phyloP scores from a whole-genome alignment of 2,113 vertebrate genomes.

The Hypomesus transpacificus region DNA sequence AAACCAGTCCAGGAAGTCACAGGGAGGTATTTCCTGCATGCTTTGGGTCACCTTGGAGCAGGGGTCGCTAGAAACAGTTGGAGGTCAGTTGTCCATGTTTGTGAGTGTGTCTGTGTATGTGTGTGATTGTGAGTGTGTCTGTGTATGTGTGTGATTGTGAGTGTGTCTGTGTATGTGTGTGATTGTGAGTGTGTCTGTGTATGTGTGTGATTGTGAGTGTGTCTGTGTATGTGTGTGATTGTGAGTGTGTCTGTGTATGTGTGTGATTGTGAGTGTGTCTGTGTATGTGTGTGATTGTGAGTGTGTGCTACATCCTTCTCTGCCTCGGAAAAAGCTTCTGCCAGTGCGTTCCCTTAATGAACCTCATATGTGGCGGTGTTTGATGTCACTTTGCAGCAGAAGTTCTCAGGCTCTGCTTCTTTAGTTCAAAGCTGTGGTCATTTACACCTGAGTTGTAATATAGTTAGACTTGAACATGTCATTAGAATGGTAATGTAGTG shows the following conservation, averaged over 20 bases:
- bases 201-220: conserved; percentile 1
- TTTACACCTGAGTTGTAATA: conserved; percentile 42
- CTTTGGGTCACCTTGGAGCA: conserved; percentile 39
- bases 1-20: conserved; percentile 51
- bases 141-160: not conserved
- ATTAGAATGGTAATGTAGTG: conserved; percentile 41
- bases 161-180: not conserved
- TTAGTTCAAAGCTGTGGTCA: conserved; percentile 51
- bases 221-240: too few species aligned
- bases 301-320: conserved; percentile 7
- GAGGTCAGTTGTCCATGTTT: conserved; percentile 1
- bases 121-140: conserved; percentile 2
- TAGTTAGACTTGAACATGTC: conserved; percentile 20
- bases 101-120: conserved; percentile 4
- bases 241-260: conserved; percentile 9
- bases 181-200: conserved; percentile 5
- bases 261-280: conserved; percentile 7
- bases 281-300: not conserved
- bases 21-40: conserved; percentile 62
- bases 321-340: conserved; percentile 4
- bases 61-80: conserved; percentile 37
- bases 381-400: conserved; percentile 54
- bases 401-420: conserved; percentile 43
- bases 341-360: conserved; percentile 44
- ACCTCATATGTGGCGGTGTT: conserved; percentile 52